These are phyloP conservation scores for Epinephelus fuscoguttatus DNA, from an alignment of 2,113 vertebrate genomes.

Conservation along the genomic window DNA sequence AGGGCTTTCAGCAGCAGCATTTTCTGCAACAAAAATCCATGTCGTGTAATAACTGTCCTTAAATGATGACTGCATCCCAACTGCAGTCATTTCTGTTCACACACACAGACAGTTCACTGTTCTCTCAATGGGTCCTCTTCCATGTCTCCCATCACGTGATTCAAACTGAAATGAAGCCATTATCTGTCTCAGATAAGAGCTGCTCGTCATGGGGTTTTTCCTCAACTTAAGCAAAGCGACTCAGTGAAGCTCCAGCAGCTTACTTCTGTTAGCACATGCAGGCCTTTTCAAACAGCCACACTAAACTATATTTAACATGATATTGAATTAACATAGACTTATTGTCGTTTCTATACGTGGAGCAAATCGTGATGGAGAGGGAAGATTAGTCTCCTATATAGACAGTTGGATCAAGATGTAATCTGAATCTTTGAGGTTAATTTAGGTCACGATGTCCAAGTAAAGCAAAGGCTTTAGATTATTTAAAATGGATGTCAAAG, in stretches of 20 bases:
- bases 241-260: not conserved
- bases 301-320: not conserved
- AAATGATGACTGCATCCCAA: not conserved
- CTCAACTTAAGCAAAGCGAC: not conserved
- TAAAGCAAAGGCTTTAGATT: not conserved
- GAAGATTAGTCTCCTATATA: not conserved
- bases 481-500: not conserved
- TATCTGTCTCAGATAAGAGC: not conserved
- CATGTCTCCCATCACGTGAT: not conserved
- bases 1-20: not conserved
- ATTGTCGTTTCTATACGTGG: not conserved
- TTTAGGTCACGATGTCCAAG: not conserved
- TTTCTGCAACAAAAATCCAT: not conserved
- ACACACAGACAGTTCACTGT: not conserved
- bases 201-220: not conserved
- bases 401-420: not conserved
- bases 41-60: not conserved
- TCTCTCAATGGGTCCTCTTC: not conserved
- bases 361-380: too few relatives aligned
- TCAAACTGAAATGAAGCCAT: not conserved
- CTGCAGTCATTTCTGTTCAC: not conserved
- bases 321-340: not conserved
- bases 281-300: not conserved
- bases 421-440: not conserved
- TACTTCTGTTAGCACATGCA: not conserved